Percentiles rank a stretch among this genome's conserved stretches.
Conservation (phyloP, 2,888 invertebrate genomes). For the Drosophila anceps region DNA sequence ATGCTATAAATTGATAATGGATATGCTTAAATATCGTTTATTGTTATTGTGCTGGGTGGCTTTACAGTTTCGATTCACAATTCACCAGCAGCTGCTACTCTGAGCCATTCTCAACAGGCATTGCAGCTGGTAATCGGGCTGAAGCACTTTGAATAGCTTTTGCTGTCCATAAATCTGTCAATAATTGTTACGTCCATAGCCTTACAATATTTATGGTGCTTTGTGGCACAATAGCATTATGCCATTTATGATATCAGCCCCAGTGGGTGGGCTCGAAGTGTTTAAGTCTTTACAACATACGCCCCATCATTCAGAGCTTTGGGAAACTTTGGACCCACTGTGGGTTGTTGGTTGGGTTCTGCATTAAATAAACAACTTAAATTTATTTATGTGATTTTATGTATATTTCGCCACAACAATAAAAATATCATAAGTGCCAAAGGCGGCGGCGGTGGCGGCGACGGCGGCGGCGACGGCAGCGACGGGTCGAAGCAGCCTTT, state of each 20-base stretch:
- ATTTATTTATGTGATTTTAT: constrained; percentile 75
- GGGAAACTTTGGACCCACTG: constrained; percentile 9
- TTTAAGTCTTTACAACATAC: constrained; percentile 33
- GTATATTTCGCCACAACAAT: constrained; percentile 75
- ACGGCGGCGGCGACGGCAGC: constrained; percentile 7
- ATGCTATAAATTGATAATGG: constrained; percentile 32
- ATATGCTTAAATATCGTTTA: constrained; percentile 21
- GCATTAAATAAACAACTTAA: constrained; percentile 63
- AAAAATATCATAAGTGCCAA: constrained; percentile 71
- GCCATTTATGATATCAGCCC: constrained; percentile 59
- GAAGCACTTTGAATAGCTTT: constrained; percentile 50
- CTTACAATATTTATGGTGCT: constrained; percentile 66
- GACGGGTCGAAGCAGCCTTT: constrained; percentile 13
- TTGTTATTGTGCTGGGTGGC: constrained; percentile 32
- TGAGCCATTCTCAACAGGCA: constrained; percentile 23
- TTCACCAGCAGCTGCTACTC: constrained; percentile 22
- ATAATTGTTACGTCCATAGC: constrained; percentile 68
- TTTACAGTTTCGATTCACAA: constrained; percentile 15
- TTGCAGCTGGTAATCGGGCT: constrained; percentile 30
- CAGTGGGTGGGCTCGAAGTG: constrained; percentile 27
- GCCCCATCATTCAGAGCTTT: constrained; percentile 31
- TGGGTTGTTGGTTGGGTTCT: constrained; percentile 23
- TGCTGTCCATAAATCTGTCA: constrained; percentile 74
- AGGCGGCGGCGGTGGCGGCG: constrained; percentile 9
- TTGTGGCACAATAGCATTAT: constrained; percentile 54